Percentiles rank a stretch among this genome's conserved stretches.
phyloP scores from a whole-genome alignment of 2,888 invertebrate genomes.

The Macropis europaea region DNA sequence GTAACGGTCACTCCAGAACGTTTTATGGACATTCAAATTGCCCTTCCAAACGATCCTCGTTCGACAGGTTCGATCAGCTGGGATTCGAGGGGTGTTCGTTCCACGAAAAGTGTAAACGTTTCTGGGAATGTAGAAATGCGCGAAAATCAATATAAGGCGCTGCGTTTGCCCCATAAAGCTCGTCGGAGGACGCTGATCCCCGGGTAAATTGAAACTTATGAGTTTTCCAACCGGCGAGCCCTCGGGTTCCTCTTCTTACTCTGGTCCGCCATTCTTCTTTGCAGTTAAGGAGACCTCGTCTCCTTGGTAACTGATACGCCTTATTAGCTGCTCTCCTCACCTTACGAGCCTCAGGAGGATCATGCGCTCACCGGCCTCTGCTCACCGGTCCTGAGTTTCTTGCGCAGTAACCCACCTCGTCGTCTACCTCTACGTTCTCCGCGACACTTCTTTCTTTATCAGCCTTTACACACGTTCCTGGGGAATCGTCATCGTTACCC shows the following conservation, averaged over 20 bases:
- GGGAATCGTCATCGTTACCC: not conserved
- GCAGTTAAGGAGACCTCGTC: conserved; percentile 73
- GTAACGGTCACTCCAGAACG: too few species aligned
- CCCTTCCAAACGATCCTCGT: too few species aligned
- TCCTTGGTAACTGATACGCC: conserved; percentile 74
- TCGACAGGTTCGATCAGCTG: too few species aligned
- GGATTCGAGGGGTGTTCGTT: conserved; percentile 5
- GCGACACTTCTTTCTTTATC: conserved; percentile 6
- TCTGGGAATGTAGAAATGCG: conserved; percentile 49
- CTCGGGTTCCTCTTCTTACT: conserved; percentile 60
- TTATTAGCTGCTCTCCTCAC: conserved; percentile 70
- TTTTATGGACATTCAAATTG: not conserved
- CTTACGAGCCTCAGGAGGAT: conserved; percentile 64
- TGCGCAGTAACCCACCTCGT: conserved; percentile 46
- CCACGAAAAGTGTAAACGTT: conserved; percentile 10
- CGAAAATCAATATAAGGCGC: conserved; percentile 71
- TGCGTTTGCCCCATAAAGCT: conserved; percentile 60
- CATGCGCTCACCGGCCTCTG: conserved; percentile 59
- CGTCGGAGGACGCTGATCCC: conserved; percentile 76
- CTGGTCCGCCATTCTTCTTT: conserved; percentile 74
- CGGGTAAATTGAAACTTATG: conserved; percentile 79
- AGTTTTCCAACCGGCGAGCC: conserved; percentile 71
- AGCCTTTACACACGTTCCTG: not conserved
- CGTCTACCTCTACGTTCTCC: conserved; percentile 11
- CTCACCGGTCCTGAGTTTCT: conserved; percentile 46